A percentile compares a stretch with the other conserved stretches of the same genome.
Conservation (phyloP, 2,113 vertebrate species). For the Chamaea fasciata region DNA sequence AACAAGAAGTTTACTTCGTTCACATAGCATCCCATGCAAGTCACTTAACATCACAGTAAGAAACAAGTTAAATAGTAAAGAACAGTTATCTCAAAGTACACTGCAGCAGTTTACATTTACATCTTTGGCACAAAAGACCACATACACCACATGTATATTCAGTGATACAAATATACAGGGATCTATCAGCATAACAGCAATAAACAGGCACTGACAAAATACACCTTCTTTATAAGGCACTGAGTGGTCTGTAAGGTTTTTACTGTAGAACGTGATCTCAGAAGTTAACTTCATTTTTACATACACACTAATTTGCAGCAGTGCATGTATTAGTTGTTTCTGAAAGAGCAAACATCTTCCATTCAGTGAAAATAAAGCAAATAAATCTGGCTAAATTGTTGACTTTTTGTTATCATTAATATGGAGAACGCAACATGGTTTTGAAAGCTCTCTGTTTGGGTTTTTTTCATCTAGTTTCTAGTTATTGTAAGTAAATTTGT, state of each 20-base stretch:
- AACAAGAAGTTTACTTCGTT: background rate
- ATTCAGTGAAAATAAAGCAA: background rate
- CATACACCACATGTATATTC: background rate
- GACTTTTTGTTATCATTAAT: background rate
- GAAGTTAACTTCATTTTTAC: background rate
- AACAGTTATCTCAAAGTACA: background rate
- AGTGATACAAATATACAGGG: background rate
- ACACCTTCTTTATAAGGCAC: background rate
- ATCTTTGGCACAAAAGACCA: background rate
- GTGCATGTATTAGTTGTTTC: background rate
- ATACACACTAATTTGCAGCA: background rate
- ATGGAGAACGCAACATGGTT: background rate
- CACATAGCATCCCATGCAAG: conserved; percentile 46
- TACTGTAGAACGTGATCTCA: background rate
- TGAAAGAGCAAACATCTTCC: background rate
- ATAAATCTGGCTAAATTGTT: background rate
- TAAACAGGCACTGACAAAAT: background rate
- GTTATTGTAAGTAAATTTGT: background rate
- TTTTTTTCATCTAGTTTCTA: background rate
- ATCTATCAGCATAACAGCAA: background rate
- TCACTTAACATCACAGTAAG: conserved; percentile 12
- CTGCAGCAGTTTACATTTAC: background rate
- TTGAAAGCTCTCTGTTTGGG: background rate
- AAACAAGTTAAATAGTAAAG: background rate
- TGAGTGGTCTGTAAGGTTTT: background rate